Evolutionary conservation across 1,140 invertebrate species (phyloP).

Genomic region (Andrena cerasifolii): DNA sequence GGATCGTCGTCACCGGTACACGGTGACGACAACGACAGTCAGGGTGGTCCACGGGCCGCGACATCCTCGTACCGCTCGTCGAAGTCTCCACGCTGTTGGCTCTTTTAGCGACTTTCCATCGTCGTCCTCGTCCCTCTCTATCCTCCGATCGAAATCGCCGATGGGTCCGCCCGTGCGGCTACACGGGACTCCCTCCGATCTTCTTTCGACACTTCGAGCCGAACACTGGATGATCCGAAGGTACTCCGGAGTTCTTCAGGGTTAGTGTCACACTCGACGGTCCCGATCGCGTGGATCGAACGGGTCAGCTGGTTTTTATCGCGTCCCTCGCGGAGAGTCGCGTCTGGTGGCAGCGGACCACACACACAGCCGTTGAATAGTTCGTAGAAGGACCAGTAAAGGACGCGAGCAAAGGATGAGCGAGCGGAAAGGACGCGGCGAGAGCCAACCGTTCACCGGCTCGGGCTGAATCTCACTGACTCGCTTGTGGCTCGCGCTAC

Average conservation of each 20-base stretch:
- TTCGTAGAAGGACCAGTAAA: constrained; percentile 48
- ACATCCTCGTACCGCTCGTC: constrained; percentile 71
- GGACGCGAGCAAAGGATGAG: constrained; percentile 14
- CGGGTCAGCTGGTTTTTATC: constrained; percentile 32
- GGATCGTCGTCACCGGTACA: constrained; percentile 61
- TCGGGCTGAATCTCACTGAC: constrained; percentile 77
- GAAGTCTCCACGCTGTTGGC: constrained; percentile 62
- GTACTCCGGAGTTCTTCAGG: not conserved
- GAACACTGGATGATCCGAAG: not conserved
- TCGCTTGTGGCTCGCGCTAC: constrained; percentile 58
- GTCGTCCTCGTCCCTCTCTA: not conserved
- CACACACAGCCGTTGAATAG: constrained; percentile 71
- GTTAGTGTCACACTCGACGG: not conserved
- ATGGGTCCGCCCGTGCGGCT: too few relatives aligned
- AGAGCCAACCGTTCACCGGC: constrained; percentile 68
- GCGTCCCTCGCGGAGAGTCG: not conserved
- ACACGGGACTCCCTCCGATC: too few relatives aligned
- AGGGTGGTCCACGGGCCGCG: constrained; percentile 65
- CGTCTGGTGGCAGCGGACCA: constrained; percentile 61
- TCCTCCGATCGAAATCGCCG: not conserved
- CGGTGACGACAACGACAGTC: constrained; percentile 66
- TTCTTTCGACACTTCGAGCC: too few relatives aligned
- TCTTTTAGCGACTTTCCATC: not conserved
- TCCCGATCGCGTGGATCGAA: constrained; percentile 5
- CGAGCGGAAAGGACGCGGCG: constrained; percentile 28